Base-by-base conservation (phyloP, 2,888 invertebrate genomes). In the Archips xylosteana region DNA sequence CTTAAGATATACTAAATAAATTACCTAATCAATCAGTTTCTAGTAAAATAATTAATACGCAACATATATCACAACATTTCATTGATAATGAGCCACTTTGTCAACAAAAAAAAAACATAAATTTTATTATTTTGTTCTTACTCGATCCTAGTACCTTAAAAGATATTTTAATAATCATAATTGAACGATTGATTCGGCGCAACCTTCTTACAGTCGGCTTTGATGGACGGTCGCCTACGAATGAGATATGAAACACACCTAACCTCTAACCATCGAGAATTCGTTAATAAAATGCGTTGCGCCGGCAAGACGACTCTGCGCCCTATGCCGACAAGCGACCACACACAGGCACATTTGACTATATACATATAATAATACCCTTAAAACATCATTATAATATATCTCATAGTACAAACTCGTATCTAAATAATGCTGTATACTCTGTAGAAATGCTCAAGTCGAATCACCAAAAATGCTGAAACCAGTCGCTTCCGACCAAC, bases 401-500 rank as follows among this genome's bases (percentile, higher is more conserved):
- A 79, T 78, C 78, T 79, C 79, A 77, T 75, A 75, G 76, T 79
- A 81, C 77, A 80, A 81, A 80, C 76, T 78, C 77, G 78, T 79
- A 78, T 78, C 77, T 80, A 78, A 80, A 79, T 81, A 77, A 79
- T 79, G 79, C 76, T 78, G 76, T 77, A 78, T 77, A 76, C 79
- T 78, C 77, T 76, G 76, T 77, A 78, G 77, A 81, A 83, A 86
- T 83, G 84, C 81, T 84, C 81, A 84, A 85, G 90, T 87, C 90
- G 90, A 90, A 90, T 89, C 87, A 89, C 91, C 90, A 87, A 87
- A 85, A 79, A 77, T 74, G 57, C 51, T 70, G 47, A 54, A 76
- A 79, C 75, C 75, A 77, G 74, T 75, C 75, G 61, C 71, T 60
- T 54, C 6, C 62, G 64, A 47, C 78, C 75, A 75, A 80, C 78